These are phyloP conservation scores for Oenanthe oenanthe DNA, from an alignment of 2,113 vertebrate species.

Conservation along the genomic window DNA sequence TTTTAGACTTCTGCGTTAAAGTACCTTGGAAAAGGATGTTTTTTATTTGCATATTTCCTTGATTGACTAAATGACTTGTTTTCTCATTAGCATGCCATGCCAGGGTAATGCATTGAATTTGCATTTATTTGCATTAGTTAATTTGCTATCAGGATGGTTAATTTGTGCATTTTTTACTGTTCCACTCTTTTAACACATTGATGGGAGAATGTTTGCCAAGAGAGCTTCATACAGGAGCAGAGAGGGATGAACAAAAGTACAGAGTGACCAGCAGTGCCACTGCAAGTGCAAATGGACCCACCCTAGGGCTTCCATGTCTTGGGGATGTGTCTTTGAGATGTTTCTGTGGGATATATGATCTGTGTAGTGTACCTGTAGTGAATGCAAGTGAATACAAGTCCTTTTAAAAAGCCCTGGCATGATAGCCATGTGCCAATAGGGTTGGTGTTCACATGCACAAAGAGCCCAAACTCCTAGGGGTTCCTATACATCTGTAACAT, in stretches of 20 bases:
- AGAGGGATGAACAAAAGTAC: background rate
- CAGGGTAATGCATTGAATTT: conserved; percentile 46
- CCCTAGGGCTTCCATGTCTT: background rate
- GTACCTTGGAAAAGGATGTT: conserved; percentile 17
- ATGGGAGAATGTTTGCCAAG: background rate
- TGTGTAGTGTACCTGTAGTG: background rate
- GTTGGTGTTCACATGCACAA: background rate
- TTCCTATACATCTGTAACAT: too few relatives aligned
- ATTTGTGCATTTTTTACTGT: conserved; percentile 45
- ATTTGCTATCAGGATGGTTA: conserved; percentile 36
- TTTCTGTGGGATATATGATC: background rate
- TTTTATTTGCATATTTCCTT: conserved; percentile 71
- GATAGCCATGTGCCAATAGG: background rate
- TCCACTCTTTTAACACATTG: conserved; percentile 31
- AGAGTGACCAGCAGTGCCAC: background rate
- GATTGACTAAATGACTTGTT: conserved; percentile 63
- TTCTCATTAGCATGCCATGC: conserved; percentile 47
- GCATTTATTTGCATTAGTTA: conserved; percentile 65
- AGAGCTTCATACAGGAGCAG: background rate
- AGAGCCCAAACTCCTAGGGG: background rate
- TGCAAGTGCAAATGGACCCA: background rate
- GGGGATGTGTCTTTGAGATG: background rate
- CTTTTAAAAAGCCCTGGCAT: background rate
- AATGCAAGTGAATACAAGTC: background rate
- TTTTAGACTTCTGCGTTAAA: conserved; percentile 25